phyloP scores from a whole-genome alignment of 2,888 invertebrate species.

The Ganaspis brasiliensis region DNA sequence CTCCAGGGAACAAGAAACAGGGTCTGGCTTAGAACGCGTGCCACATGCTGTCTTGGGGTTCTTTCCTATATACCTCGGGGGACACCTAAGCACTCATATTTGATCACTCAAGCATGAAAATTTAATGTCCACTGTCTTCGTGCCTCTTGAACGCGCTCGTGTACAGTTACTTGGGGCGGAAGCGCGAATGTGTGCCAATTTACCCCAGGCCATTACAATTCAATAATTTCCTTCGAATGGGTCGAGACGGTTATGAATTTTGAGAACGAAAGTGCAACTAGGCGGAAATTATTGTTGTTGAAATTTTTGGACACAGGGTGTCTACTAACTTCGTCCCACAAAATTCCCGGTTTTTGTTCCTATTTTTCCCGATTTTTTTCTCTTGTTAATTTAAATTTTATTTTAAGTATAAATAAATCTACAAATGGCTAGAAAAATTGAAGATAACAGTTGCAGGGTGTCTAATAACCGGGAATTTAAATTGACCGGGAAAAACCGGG shows the following conservation, averaged over 20 bases:
- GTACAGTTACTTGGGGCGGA: constrained; percentile 44
- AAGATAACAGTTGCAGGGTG: too few species aligned
- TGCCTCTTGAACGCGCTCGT: constrained; percentile 42
- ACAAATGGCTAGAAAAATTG: too few species aligned
- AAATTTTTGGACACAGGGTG: neutral
- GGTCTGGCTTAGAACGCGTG: constrained; percentile 56
- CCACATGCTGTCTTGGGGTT: constrained; percentile 58
- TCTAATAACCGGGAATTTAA: too few species aligned
- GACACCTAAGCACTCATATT: constrained; percentile 54
- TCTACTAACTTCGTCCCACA: too few species aligned
- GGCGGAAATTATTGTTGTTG: neutral
- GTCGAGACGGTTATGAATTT: constrained; percentile 6
- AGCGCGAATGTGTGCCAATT: constrained; percentile 50
- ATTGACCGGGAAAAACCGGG: too few species aligned
- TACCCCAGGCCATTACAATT: constrained; percentile 48
- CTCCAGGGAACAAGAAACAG: constrained; percentile 42
- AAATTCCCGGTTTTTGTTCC: too few species aligned
- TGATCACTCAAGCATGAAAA: constrained; percentile 58
- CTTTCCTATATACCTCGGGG: constrained; percentile 55
- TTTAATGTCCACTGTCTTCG: constrained; percentile 57
- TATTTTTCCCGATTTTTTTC: too few species aligned
- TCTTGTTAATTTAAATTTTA: too few species aligned
- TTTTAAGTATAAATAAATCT: too few species aligned
- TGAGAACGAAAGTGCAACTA: neutral
- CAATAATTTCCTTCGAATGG: constrained; percentile 8